Conservation (phyloP, 2,113 vertebrate genomes). For the Tachysurus vachellii region DNA sequence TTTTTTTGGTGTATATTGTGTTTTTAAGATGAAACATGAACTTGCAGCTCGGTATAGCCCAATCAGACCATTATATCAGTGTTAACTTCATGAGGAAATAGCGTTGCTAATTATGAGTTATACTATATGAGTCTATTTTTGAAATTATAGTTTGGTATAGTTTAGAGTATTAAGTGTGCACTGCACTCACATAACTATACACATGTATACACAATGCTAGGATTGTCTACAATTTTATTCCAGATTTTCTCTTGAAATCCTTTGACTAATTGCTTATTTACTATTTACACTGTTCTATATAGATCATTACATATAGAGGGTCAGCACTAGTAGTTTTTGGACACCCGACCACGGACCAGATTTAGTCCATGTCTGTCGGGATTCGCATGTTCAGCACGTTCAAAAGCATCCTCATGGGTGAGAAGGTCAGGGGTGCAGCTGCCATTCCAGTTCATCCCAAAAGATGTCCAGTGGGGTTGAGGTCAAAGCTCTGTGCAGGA, state of each 20-base stretch:
- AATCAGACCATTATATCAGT: background rate
- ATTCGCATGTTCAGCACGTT: background rate
- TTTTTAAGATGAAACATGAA: background rate
- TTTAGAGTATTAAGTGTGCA: background rate
- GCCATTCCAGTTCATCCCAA: background rate
- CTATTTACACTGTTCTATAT: background rate
- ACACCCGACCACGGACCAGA: background rate
- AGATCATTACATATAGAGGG: background rate
- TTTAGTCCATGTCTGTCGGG: background rate
- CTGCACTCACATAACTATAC: too few relatives aligned
- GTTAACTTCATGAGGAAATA: too few relatives aligned
- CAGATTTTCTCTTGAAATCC: background rate
- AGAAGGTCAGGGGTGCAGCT: background rate
- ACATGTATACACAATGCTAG: too few relatives aligned
- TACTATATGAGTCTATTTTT: background rate
- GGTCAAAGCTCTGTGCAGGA: background rate
- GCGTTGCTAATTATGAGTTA: background rate
- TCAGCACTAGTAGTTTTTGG: background rate
- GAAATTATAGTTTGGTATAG: background rate
- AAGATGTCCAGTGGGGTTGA: background rate
- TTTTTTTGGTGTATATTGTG: background rate
- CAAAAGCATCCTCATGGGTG: background rate
- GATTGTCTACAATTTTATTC: background rate
- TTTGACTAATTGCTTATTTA: background rate
- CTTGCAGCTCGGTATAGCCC: background rate